Evolutionary conservation across 2,113 vertebrate species (phyloP), one percentile per base, ranked within the genome.

Genomic region (Odontophorus gujanensis): DNA sequence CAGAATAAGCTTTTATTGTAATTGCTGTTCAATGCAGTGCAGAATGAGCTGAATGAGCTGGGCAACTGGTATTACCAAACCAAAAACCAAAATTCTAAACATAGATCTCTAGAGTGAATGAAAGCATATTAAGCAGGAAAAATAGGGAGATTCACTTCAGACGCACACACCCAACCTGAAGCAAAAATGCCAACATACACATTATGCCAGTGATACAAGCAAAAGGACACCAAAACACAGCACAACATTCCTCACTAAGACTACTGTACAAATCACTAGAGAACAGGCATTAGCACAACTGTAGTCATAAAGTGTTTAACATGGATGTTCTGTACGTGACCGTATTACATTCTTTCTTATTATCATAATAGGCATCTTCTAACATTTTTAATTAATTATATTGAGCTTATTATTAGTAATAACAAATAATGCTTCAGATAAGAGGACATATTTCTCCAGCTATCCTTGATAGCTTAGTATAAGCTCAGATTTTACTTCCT

Each of bases 221-320:
- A 69, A 25, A 73, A 82, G 32, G 38, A 40, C 30, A 83, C 30
- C 55, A 75, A 81, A 89, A 8, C 28, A 59, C 67, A 25, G 3
- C 24, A 1, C 7, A 71, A 9, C 19, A 63, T 68, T 82, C 53
- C n/a, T 86, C 30, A 2, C 24, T 32, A 57, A 77, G 76, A 9
- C 12, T 66, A 42, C 2, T 11, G 42, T 22, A 63, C 8, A 34
- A 68, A 68, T 19, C 16, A 26, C 43, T 8, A 83, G 28, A 80
- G 80, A 76, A 85, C 26, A 12, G 16, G 59, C 13, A 85, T 19
- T 1, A 63, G 42, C 26, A 59, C 72, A 24, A 76, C 51, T 6
- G 6, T 11, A 47, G 73, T 12, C 3, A 1, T 28, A 22, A 73
- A 36, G 17, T 63, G 24, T 9, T 19, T 28, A 43, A 63, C 0